These are phyloP conservation scores for Platyrinchus mystaceus DNA, from an alignment of 2,797 vertebrate species.

Conservation along the genomic window DNA sequence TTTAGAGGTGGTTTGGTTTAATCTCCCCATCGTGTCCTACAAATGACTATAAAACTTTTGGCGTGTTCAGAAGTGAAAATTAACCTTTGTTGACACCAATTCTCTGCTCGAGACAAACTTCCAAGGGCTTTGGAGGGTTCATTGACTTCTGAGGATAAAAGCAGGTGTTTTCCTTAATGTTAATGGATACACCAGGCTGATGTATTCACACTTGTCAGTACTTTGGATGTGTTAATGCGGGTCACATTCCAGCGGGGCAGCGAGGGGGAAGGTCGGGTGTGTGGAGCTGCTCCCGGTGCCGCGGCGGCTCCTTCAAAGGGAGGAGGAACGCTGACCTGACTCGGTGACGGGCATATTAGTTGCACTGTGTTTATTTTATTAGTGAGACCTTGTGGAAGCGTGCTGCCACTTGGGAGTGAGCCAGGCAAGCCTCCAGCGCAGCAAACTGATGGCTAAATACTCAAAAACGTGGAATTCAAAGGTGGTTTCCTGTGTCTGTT, in stretches of 20 bases:
- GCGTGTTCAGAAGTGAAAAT: background rate
- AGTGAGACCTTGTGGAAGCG: background rate
- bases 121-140: background rate
- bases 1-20: background rate
- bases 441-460: background rate
- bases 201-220: slow-evolving; percentile 6
- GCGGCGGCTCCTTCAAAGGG: background rate
- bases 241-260: slow-evolving; percentile 24
- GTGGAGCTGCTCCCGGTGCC: background rate
- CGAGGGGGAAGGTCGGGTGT: background rate
- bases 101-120: background rate
- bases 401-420: background rate
- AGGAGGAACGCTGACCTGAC: background rate
- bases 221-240: background rate
- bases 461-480: fast-evolving
- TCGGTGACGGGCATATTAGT: fast-evolving
- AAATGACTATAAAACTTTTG: background rate
- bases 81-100: background rate
- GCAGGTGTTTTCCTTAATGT: background rate
- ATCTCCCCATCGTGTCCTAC: background rate
- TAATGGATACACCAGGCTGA: background rate
- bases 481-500: background rate
- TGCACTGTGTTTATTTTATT: background rate
- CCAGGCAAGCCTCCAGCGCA: background rate
- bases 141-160: background rate